Base-by-base conservation (phyloP, 2,113 vertebrate species). In the Mirounga angustirostris region DNA sequence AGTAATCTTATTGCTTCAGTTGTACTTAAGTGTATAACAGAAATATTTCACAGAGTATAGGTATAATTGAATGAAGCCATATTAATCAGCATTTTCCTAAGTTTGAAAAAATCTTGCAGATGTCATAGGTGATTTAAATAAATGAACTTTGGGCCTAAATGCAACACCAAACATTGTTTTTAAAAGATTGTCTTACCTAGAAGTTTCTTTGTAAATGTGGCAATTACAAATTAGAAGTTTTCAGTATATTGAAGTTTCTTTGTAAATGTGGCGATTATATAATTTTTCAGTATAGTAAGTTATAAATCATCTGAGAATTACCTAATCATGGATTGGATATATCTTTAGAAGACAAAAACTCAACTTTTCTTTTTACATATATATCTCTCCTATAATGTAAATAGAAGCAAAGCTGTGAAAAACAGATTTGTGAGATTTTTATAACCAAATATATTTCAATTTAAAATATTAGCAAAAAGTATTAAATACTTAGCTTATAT, bases 391-490 rank as follows among this genome's bases (percentile, higher is more conserved):
- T 79, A 13, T 84, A 82, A 87, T 82, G 30, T 95, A 81, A 83
- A 80, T 58, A 88, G 74, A 96, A 91, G 28, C 33, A 92, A 15
- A 89, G 28, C 65, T 94, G 50, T 97, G 54, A 97, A 87, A 88
- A 89, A 85, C 14, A 84, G 61, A 74, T 63, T 94, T 97, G 76
- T 89, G 50, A 65, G 54, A 92, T 89, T 96, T 98, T 95, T 96
- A 80, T 46, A 96, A 74, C 10, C 46, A 96, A 85, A 91, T 97
- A 82, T 76, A 59, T 74, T 94, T 95, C 74, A 74, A 30, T 86
- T 71, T 91, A 91, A 90, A 95, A 58, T 74, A 84, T 59, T 86
- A 94, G 24, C 54, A 88, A 82, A 63, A 96, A 87, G 30, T 59
- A n/a, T 84, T 91, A 65, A 94, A 92, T 87, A 97, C 12, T 88